Base-by-base conservation (phyloP, 2,797 vertebrate species). In the Zalophus californianus region DNA sequence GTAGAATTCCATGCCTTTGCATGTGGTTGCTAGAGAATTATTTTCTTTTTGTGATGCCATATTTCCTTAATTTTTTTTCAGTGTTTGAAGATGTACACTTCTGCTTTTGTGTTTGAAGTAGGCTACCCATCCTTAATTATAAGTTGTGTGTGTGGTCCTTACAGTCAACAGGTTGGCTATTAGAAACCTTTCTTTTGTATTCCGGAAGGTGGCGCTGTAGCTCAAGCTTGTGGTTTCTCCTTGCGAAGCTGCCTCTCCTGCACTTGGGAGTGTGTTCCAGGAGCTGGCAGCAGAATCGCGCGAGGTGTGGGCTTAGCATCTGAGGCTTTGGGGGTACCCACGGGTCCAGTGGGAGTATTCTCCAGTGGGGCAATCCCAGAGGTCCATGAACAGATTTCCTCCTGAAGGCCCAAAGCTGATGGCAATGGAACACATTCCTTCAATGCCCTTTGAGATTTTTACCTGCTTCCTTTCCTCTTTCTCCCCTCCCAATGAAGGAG, bases 151-250 rank as follows among this genome's bases (percentile, higher is more conserved):
- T 75, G 41, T 58, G 52, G n/a, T 77, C 68, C 25, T 79, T 50
- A 48, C 4, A 85, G 25, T 94, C 72, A n/a, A 20, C n/a, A 12
- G n/a, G 25, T 27, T 68, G 80, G 58, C 54, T 44, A n/a, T 41
- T 85, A 58, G 50, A 78, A 48, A 77, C 52, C 25, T 70, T 90
- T 90, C 79, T 77, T 32, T 78, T 85, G 21, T 27, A 9, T 32
- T 70, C 60, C 93, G 86, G 87, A 79, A 85, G 93, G 80, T 90
- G 80, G 87, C n/a, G n/a, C 62, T 41, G 27, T 3, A 78, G 87
- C 72, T 60, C 80, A 85, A 90, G 60, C 48, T 75, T 94, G 92
- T 64, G 52, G 80, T 85, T 73, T 94, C 87, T 77, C 48, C 38
- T 50, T 1, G 10, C 0, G 20, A 14, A 0, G 41, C 52, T 50